Evolutionary conservation across 2,888 invertebrate species (phyloP).

Genomic region (Eurois occulta): DNA sequence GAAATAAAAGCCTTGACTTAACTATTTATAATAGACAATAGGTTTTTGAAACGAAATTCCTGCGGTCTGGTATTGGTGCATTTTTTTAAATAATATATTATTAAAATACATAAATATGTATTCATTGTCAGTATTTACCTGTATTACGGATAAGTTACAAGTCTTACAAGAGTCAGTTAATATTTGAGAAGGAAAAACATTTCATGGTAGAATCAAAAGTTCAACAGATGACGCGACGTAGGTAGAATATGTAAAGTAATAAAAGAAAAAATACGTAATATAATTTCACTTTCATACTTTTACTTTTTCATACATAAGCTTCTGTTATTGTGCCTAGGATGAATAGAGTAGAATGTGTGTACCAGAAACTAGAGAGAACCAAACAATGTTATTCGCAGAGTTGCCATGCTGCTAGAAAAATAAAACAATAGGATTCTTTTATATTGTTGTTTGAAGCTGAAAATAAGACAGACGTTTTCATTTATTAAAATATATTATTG

Average conservation of each 20-base stretch:
- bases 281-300: slow-evolving; percentile 25
- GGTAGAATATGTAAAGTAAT: neutral
- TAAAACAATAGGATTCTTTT: slow-evolving; percentile 32
- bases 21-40: slow-evolving; percentile 33
- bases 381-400: slow-evolving; percentile 37
- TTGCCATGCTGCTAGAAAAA: slow-evolving; percentile 15
- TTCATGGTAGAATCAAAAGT: neutral
- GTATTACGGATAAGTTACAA: neutral
- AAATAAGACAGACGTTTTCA: slow-evolving; percentile 15
- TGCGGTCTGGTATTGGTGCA: neutral
- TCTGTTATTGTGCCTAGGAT: slow-evolving; percentile 22
- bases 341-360: slow-evolving; percentile 12
- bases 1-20: slow-evolving; percentile 56
- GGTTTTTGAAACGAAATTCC: slow-evolving; percentile 11
- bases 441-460: slow-evolving; percentile 27
- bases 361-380: slow-evolving; percentile 9
- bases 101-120: neutral
- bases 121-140: neutral
- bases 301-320: slow-evolving; percentile 11
- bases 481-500: slow-evolving; percentile 21
- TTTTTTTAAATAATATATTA: slow-evolving; percentile 1
- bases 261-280: neutral
- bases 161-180: neutral
- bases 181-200: neutral
- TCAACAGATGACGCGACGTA: neutral